Base-by-base conservation (phyloP, 2,113 vertebrate species). In the Lipophrys pholis region DNA sequence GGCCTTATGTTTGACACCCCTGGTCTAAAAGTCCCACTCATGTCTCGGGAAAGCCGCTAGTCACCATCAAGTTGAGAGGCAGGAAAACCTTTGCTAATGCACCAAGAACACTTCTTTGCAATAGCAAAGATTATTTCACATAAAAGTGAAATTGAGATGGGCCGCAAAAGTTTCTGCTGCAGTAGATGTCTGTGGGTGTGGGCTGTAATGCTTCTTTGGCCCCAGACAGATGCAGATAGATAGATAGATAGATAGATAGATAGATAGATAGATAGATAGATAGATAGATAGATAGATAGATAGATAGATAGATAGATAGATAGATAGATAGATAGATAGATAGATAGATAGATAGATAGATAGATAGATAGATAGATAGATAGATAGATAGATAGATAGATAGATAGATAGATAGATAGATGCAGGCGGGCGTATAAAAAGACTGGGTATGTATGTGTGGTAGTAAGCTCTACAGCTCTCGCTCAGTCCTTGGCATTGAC, bases 401-500 rank as follows among this genome's bases (percentile, higher is more conserved):
- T 50, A 14, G 60, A 56, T 30, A 35, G 51, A 67, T 12, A 73
- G 69, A 77, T 60, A 67, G 15, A 45, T 68, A 78, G 72, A 58
- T 66, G 71, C 9, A 45, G 55, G 12, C 15, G 70, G 48, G 61
- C 62, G 68, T 86, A 75, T 83, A 83, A 82, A 81, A 83, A 72
- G 43, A 68, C 59, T 36, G 42, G 21, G 64, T 53, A 58, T 68
- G 59, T 53, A 41, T 80, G 69, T 71, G 53, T 53, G 76, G 80
- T 68, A 30, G 21, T 30, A 30, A 76, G 66, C 82, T 82, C 80
- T 76, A 57, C 67, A 86, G 80, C 65, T 85, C 46, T 54, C 59
- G 80, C 80, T 73, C 79, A 55, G 83, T 76, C 81, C 89, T 80
- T 48, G 36, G 50, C 89, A 93, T 92, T 92, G 93, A 93, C 90